A percentile compares a stretch with the other conserved stretches of the same genome.
Evolutionary conservation across 2,113 vertebrate genomes (phyloP).

Genomic region (Diadophis punctatus): DNA sequence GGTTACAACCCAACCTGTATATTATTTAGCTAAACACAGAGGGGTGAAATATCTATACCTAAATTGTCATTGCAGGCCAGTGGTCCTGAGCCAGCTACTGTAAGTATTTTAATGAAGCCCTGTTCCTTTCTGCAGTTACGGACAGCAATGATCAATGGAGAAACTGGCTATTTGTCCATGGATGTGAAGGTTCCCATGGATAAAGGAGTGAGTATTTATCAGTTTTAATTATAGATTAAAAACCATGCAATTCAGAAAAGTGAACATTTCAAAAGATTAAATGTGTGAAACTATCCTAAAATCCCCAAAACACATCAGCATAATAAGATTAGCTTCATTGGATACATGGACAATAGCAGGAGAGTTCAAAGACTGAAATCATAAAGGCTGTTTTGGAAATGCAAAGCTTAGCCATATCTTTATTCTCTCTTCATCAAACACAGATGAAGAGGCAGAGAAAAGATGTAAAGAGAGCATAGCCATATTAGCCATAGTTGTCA

Average conservation of each 20-base stretch:
- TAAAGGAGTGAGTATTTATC: conserved; percentile 82
- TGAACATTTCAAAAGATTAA: neutral
- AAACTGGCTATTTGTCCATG: conserved; percentile 84
- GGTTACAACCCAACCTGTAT: neutral
- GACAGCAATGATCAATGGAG: conserved; percentile 91
- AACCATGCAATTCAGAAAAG: neutral
- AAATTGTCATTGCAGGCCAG: neutral
- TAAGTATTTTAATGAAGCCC: conserved; percentile 27
- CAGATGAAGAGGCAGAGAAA: neutral
- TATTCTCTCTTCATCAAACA: neutral
- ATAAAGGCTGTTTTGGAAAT: neutral
- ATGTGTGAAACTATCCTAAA: neutral
- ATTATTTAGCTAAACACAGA: conserved; percentile 13
- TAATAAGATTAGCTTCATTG: neutral
- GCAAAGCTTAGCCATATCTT: neutral
- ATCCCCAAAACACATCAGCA: neutral
- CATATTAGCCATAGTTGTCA: neutral
- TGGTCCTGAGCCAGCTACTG: neutral
- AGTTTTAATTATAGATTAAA: neutral
- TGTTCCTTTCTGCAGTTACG: conserved; percentile 76
- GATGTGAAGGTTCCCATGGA: conserved; percentile 88
- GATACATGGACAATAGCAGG: neutral
- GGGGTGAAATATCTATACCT: neutral
- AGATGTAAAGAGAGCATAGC: neutral
- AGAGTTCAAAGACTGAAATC: neutral